Conservation (phyloP, 2,113 vertebrate species). For the Pygoscelis adeliae region DNA sequence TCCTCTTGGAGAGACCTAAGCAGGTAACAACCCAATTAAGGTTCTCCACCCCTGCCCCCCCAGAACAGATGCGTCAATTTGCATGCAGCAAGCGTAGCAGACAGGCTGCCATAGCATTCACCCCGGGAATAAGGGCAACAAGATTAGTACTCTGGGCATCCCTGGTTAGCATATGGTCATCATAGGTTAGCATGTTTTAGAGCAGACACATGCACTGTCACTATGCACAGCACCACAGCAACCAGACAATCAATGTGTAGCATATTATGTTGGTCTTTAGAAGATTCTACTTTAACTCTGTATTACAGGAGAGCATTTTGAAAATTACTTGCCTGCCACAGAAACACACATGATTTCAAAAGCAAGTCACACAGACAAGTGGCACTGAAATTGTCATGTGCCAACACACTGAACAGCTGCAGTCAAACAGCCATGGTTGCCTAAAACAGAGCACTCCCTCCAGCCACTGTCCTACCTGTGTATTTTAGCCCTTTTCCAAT, state of each 20-base stretch:
- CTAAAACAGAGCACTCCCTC: not conserved
- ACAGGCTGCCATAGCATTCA: not conserved
- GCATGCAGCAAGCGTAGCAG: not conserved
- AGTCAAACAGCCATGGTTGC: not conserved
- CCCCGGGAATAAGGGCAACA: too few species aligned
- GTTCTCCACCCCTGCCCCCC: not conserved
- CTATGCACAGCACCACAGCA: not conserved
- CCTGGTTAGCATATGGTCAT: not conserved
- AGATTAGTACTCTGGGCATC: not conserved
- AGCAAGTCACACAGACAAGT: not conserved
- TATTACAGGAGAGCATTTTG: not conserved
- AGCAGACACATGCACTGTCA: not conserved
- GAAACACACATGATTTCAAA: not conserved
- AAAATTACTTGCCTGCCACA: not conserved
- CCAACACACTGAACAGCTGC: not conserved
- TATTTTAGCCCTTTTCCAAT: not conserved
- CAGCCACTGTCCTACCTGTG: not conserved
- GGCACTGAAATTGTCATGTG: not conserved
- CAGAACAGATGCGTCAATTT: not conserved
- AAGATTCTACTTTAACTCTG: not conserved
- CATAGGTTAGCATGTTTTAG: not conserved
- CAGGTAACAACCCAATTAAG: not conserved
- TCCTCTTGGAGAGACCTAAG: not conserved
- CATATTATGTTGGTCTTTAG: fast-evolving
- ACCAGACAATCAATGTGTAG: fast-evolving